These are phyloP conservation scores for Proctacanthus coquilletti DNA, from an alignment of 1,140 invertebrate genomes.

Conservation along the genomic window DNA sequence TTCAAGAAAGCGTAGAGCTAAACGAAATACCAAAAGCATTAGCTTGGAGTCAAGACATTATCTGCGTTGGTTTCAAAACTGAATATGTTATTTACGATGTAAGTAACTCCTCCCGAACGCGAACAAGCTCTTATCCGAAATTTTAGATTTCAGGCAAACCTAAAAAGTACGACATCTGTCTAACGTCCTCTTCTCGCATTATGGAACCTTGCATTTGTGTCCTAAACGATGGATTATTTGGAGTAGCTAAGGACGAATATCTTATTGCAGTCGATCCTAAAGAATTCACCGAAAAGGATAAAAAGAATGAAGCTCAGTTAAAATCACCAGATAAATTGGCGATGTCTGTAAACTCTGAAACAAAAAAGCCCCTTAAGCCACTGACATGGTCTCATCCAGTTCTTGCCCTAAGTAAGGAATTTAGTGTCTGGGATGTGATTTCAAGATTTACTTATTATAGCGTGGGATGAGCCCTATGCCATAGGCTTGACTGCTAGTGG, in stretches of 20 bases:
- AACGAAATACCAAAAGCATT: constrained; percentile 71
- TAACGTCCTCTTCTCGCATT: constrained; percentile 59
- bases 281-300: constrained; percentile 10
- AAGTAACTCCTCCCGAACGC: too few relatives aligned
- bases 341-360: constrained; percentile 8
- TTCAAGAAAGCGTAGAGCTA: constrained; percentile 58
- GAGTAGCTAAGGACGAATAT: constrained; percentile 23
- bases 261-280: constrained; percentile 20
- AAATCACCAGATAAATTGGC: constrained; percentile 3
- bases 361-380: constrained; percentile 12
- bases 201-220: constrained; percentile 70
- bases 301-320: constrained; percentile 9
- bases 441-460: constrained; percentile 31
- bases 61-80: constrained; percentile 70
- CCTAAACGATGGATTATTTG: constrained; percentile 19
- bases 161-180: constrained; percentile 44
- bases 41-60: constrained; percentile 68
- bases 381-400: constrained; percentile 19
- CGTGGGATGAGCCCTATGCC: constrained; percentile 82
- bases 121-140: not conserved
- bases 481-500: constrained; percentile 65
- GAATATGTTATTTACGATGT: constrained; percentile 69
- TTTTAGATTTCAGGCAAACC: constrained; percentile 12
- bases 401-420: constrained; percentile 15
- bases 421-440: too few relatives aligned